A percentile compares a stretch with the other conserved stretches of the same genome.
phyloP scores from a whole-genome alignment of 2,113 vertebrate genomes.

The Heliornis fulica region DNA sequence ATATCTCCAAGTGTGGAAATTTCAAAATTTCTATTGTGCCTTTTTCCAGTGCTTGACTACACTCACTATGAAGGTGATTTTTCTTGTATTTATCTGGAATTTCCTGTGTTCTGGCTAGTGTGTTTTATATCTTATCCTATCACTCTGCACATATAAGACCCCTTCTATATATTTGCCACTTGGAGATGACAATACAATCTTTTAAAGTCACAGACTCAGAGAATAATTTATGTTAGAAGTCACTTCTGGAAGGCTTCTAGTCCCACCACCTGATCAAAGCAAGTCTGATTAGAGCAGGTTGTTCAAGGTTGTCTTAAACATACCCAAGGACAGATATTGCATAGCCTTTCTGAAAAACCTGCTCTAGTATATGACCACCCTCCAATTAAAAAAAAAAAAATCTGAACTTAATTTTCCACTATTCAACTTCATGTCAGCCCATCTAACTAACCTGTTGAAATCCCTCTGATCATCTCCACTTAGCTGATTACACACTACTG shows the following conservation, averaged over 20 bases:
- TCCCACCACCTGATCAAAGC: not conserved
- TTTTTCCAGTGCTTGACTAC: not conserved
- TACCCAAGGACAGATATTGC: not conserved
- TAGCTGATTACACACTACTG: not conserved
- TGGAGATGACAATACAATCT: not conserved
- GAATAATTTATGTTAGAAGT: not conserved
- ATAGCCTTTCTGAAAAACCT: not conserved
- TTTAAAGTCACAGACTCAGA: not conserved
- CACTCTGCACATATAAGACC: not conserved
- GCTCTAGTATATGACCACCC: not conserved
- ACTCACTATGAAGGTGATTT: not conserved
- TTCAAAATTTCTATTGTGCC: fast-evolving
- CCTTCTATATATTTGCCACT: not conserved
- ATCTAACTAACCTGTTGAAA: not conserved
- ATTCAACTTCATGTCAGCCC: not conserved
- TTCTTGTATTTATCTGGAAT: not conserved
- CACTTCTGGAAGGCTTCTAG: not conserved
- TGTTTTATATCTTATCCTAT: not conserved
- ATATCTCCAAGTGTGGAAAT: not conserved
- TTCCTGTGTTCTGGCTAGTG: not conserved
- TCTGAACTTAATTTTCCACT: not conserved
- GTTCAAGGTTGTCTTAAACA: not conserved
- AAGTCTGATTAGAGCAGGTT: not conserved
- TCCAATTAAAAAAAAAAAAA: not conserved
- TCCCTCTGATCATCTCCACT: not conserved